A percentile compares a stretch with the other conserved stretches of the same genome.
Conservation (phyloP, 2,888 invertebrate species). For the Julus scandinavius region DNA sequence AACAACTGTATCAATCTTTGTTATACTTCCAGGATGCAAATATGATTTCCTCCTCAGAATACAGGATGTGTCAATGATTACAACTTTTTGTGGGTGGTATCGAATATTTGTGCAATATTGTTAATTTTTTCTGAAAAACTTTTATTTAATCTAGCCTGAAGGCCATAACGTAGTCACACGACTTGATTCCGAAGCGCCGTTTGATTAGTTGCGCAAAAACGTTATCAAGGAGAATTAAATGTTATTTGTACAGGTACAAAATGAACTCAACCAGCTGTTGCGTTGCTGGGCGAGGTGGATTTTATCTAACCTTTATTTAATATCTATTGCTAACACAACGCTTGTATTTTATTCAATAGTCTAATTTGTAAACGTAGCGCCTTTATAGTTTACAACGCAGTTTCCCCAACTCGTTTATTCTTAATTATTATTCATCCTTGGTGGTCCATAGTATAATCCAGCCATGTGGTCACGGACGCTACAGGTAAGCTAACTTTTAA, state of each 20-base stretch:
- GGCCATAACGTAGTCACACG: background rate
- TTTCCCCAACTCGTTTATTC: background rate
- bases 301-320: constrained; percentile 25
- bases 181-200: background rate
- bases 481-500: background rate
- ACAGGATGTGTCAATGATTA: background rate
- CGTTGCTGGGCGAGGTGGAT: constrained; percentile 1
- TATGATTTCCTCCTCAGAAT: background rate
- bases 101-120: background rate
- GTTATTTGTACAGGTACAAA: background rate
- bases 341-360: background rate
- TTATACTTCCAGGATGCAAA: background rate
- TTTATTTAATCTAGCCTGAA: background rate
- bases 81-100: background rate
- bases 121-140: background rate
- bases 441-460: background rate
- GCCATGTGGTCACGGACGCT: constrained; percentile 13
- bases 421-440: background rate
- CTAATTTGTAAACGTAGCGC: background rate
- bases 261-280: constrained; percentile 13
- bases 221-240: background rate
- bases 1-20: background rate
- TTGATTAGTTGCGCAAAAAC: constrained; percentile 9
- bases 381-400: background rate
- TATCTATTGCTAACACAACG: background rate